Evolutionary conservation across 1,140 invertebrate genomes (phyloP).

Genomic region (Maniola jurtina): DNA sequence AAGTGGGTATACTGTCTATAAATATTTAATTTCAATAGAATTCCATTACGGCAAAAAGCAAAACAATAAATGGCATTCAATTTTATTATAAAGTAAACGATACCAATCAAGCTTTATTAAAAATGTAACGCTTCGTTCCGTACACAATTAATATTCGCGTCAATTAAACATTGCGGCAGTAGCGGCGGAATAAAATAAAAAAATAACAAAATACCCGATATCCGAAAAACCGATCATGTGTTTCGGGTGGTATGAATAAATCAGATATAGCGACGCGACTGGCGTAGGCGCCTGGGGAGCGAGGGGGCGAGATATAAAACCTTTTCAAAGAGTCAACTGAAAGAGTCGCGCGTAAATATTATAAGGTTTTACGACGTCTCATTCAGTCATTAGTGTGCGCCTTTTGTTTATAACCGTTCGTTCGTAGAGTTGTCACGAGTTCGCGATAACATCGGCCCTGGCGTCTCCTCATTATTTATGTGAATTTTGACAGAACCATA

Average conservation of each 20-base stretch:
- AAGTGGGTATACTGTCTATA: no score
- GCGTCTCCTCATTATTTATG: conserved; percentile 70
- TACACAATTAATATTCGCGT: conserved; percentile 44
- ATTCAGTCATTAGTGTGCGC: conserved; percentile 68
- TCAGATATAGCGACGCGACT: conserved; percentile 66
- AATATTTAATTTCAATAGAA: neutral
- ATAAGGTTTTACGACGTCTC: conserved; percentile 66
- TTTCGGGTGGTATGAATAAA: conserved; percentile 75
- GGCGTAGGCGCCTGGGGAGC: conserved; percentile 59
- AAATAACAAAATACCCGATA: conserved; percentile 54
- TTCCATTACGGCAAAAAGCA: neutral
- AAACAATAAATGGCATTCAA: conserved; percentile 2
- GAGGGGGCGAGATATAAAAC: conserved; percentile 63
- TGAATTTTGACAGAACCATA: conserved; percentile 70
- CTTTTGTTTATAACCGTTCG: conserved; percentile 67
- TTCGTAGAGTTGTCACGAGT: conserved; percentile 60
- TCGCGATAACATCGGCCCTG: conserved; percentile 62
- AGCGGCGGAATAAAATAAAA: conserved; percentile 42
- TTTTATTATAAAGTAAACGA: conserved; percentile 21
- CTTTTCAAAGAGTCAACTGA: conserved; percentile 66
- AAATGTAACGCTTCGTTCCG: conserved; percentile 36
- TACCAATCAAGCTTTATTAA: conserved; percentile 34
- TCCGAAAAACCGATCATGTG: conserved; percentile 70
- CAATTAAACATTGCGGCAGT: conserved; percentile 48
- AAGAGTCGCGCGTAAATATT: conserved; percentile 71